phyloP scores from a whole-genome alignment of 2,888 invertebrate genomes.

The Antheraea assamensis region DNA sequence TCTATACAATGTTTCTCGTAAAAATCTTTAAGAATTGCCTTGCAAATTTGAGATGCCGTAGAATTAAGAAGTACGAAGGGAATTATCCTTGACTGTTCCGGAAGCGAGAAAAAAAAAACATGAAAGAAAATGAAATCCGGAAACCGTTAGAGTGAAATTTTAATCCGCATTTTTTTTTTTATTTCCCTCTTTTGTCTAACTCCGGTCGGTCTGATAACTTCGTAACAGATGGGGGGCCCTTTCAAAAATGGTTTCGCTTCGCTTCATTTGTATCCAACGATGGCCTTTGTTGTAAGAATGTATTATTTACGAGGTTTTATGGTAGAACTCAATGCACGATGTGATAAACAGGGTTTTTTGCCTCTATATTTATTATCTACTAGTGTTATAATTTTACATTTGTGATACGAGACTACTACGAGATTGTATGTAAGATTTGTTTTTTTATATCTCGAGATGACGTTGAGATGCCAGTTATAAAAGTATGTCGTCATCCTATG shows the following conservation, averaged over 20 bases:
- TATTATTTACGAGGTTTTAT: not conserved
- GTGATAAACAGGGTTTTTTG: not conserved
- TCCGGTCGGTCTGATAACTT: constrained; percentile 17
- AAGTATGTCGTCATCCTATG: no score
- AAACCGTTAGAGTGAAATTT: constrained; percentile 4
- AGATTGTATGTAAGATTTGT: no score
- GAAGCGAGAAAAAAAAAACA: not conserved
- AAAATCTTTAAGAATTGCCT: not conserved
- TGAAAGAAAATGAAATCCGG: constrained; percentile 4
- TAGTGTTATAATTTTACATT: no score
- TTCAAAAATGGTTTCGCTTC: constrained; percentile 24
- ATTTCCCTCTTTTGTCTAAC: constrained; percentile 7
- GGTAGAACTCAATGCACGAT: not conserved
- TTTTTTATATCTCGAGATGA: no score
- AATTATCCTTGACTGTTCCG: not conserved
- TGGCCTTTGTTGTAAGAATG: constrained; percentile 27
- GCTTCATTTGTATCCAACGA: constrained; percentile 31
- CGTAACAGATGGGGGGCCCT: constrained; percentile 22
- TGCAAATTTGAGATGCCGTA: not conserved
- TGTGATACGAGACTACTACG: no score
- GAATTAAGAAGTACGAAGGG: not conserved
- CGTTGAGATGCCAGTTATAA: no score
- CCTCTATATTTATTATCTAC: not conserved
- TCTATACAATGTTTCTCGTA: no score
- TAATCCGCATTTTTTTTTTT: constrained; percentile 16